A percentile compares a stretch with the other conserved stretches of the same genome.
Evolutionary conservation across 2,888 invertebrate genomes (phyloP).

Genomic region (Drosophila borealis): DNA sequence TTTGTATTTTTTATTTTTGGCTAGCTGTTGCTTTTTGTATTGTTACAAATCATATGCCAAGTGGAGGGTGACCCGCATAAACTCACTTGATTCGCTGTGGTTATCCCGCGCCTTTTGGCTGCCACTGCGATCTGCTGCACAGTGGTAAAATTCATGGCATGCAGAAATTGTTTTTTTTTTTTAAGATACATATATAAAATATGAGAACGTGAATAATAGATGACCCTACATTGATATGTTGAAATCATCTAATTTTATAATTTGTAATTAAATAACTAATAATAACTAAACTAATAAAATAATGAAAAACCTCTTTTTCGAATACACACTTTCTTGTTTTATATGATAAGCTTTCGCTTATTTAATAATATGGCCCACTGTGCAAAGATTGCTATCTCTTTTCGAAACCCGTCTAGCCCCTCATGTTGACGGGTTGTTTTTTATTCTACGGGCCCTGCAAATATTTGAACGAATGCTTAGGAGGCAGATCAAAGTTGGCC

Average conservation of each 20-base stretch:
- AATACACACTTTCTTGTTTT: too few species aligned
- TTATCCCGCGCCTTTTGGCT: constrained; percentile 58
- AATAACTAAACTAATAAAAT: too few species aligned
- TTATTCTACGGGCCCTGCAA: constrained; percentile 52
- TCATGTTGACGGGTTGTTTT: constrained; percentile 20
- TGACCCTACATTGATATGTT: neutral
- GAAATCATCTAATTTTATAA: too few species aligned
- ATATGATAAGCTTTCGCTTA: neutral
- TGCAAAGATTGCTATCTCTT: constrained; percentile 14
- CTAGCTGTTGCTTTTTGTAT: constrained; percentile 49
- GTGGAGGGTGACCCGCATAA: constrained; percentile 68
- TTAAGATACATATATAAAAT: neutral
- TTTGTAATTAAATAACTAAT: too few species aligned
- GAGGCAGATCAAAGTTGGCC: constrained; percentile 44
- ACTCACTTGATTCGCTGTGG: constrained; percentile 48
- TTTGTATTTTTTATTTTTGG: constrained; percentile 26
- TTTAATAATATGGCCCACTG: constrained; percentile 18
- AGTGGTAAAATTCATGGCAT: constrained; percentile 18
- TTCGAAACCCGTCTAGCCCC: constrained; percentile 24
- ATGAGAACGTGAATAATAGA: neutral
- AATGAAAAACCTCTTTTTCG: too few species aligned
- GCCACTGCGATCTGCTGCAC: constrained; percentile 40
- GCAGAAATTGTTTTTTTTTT: neutral
- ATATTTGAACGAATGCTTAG: constrained; percentile 72
- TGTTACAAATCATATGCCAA: constrained; percentile 54